Evolutionary conservation across 2,797 vertebrate species (phyloP), one percentile per base, ranked within the genome.

Genomic region (Gallirallus australis): DNA sequence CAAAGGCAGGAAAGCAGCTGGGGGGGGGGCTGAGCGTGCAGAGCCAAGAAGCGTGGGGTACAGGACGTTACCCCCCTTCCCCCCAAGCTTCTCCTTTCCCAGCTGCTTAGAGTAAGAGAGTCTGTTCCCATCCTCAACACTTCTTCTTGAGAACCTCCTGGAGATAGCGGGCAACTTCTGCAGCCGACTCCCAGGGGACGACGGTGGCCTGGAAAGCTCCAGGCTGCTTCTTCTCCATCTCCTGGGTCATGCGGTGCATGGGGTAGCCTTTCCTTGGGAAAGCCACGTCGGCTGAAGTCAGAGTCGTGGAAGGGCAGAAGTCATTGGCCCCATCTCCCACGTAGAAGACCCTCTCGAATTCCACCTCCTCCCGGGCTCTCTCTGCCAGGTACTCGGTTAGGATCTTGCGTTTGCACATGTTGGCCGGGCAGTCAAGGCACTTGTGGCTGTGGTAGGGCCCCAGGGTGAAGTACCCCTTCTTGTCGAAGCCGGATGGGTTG

Each of bases 301-400:
- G 97, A 10, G 97, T 54, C 37, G 97, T 93, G 2, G 98, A 98
- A 1, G 99, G 99, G 88, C 99, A 99, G 98, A 99, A 99, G 96
- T 99, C 99, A 63, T 99, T 99, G 97, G 99, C 99, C 6, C 99
- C 99, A 1, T 99, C 99, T 0, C 99, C 99, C 4, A 99, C 98
- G 40, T 99, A 99, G 96, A 99, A 98, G 13, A 99, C 91, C 78
- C 98, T 97, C 97, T 99, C 98, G 80, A 98, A 99, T 7, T 98
- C 98, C 27, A 97, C 98, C 5, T 98, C 98, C 93, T 99, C 99
- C 79, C 97, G 98, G 33, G 98, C 98, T 87, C 99, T 96, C 95
- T 99, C 98, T 0, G 97, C 96, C 95, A 99, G 97, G 71, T 99
- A 99, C 35, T 99, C 99, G 4, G 97, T 93, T 4, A 99, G 97